Evolutionary conservation across 2,888 invertebrate species (phyloP).

Genomic region (Lingula anatina): DNA sequence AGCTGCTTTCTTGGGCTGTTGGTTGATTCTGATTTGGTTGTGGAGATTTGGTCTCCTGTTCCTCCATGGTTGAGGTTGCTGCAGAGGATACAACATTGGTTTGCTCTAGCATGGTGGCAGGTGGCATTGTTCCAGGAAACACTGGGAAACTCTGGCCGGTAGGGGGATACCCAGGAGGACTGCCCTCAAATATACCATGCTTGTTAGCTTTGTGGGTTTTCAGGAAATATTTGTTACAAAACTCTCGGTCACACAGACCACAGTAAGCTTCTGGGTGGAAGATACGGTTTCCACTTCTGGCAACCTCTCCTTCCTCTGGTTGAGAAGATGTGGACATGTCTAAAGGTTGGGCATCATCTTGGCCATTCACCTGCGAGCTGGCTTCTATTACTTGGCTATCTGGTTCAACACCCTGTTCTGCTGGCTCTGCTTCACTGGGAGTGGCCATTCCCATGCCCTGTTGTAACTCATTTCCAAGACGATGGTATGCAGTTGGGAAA

Average conservation of each 20-base stretch:
- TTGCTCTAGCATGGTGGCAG: background rate
- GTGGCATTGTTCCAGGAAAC: slow-evolving; percentile 19
- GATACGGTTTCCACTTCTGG: slow-evolving; percentile 55
- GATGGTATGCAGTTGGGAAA: slow-evolving; percentile 61
- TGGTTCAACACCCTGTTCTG: background rate
- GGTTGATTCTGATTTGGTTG: background rate
- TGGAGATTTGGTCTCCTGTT: background rate
- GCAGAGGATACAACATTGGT: slow-evolving; percentile 3
- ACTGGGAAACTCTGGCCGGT: slow-evolving; percentile 6
- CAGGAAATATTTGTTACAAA: slow-evolving; percentile 96
- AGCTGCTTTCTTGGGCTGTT: background rate
- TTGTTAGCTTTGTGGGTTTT: slow-evolving; percentile 98
- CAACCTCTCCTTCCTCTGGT: background rate
- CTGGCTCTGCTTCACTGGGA: background rate
- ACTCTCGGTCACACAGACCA: slow-evolving; percentile 95
- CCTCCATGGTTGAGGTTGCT: background rate
- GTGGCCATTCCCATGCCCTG: slow-evolving; percentile 13
- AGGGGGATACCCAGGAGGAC: slow-evolving; percentile 25
- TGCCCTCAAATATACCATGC: slow-evolving; percentile 69
- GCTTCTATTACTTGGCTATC: slow-evolving; percentile 7
- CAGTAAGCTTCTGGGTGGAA: slow-evolving; percentile 97
- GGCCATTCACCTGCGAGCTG: slow-evolving; percentile 25
- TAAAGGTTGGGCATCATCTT: too few relatives aligned
- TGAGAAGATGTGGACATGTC: background rate
- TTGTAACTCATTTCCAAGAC: slow-evolving; percentile 74